A percentile compares a stretch with the other conserved stretches of the same genome.
Evolutionary conservation across 2,888 invertebrate species (phyloP).

Genomic region (Lepetodrilus schrolli): DNA sequence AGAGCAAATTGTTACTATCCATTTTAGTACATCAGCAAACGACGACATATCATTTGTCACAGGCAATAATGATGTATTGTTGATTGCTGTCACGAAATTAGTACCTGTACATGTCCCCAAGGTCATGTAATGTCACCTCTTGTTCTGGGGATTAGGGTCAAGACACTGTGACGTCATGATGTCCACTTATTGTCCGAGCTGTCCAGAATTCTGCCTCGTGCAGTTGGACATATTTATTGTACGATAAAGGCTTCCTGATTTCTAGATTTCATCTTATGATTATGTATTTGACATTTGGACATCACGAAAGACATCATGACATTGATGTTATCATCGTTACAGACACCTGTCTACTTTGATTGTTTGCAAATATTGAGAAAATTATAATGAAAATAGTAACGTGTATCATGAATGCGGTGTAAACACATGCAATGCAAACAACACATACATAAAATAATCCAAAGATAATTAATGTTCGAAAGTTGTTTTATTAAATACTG

Average conservation of each 20-base stretch:
- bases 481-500: too few relatives aligned
- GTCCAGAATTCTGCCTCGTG: background rate
- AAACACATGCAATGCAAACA: too few relatives aligned
- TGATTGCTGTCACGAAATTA: background rate
- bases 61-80: background rate
- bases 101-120: slow-evolving; percentile 1
- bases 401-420: too few relatives aligned
- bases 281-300: too few relatives aligned
- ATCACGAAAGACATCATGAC: too few relatives aligned
- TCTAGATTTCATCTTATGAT: too few relatives aligned
- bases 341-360: background rate
- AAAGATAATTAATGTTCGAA: too few relatives aligned
- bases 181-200: background rate
- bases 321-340: background rate
- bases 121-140: slow-evolving; percentile 12
- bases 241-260: slow-evolving; percentile 3
- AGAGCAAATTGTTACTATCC: too few relatives aligned
- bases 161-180: background rate
- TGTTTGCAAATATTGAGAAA: background rate
- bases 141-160: background rate
- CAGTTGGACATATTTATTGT: slow-evolving; percentile 12
- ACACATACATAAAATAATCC: too few relatives aligned
- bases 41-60: background rate
- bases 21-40: too few relatives aligned
- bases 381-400: too few relatives aligned